These are phyloP conservation scores for Okamejei kenojei DNA, from an alignment of 2,797 vertebrate species.

Conservation along the genomic window DNA sequence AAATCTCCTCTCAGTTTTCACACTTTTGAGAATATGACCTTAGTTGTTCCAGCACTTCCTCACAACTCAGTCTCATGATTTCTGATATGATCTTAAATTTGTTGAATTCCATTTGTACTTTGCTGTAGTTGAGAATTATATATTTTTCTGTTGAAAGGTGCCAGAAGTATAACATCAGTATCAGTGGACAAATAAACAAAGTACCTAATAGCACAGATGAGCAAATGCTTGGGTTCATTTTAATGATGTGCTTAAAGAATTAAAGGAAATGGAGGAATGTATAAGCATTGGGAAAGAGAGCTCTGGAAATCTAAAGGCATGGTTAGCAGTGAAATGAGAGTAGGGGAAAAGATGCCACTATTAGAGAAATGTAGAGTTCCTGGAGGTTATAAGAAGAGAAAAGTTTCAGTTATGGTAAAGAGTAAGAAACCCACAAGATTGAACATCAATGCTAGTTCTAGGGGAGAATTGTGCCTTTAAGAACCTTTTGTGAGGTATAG, in stretches of 20 bases:
- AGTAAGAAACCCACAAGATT: not conserved
- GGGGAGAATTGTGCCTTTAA: not conserved
- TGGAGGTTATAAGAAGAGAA: not conserved
- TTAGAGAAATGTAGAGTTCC: not conserved
- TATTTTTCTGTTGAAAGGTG: not conserved
- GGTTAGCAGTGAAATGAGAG: not conserved
- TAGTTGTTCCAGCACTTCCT: not conserved
- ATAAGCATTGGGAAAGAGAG: not conserved
- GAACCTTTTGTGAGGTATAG: not conserved
- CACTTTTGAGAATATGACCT: not conserved
- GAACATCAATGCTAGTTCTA: not conserved
- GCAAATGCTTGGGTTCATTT: not conserved
- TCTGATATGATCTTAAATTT: not conserved
- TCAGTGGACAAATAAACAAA: not conserved
- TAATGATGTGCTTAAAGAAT: not conserved
- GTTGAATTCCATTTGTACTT: not conserved
- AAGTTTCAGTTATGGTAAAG: not conserved
- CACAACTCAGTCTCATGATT: not conserved
- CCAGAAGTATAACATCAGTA: not conserved
- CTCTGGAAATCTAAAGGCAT: not conserved
- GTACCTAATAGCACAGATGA: not conserved
- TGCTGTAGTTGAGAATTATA: not conserved
- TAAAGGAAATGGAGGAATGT: not conserved
- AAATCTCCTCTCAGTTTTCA: too few species aligned
- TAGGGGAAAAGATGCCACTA: not conserved